Evolutionary conservation across 2,888 invertebrate genomes (phyloP).

Genomic region (Sylvicola cinctus): DNA sequence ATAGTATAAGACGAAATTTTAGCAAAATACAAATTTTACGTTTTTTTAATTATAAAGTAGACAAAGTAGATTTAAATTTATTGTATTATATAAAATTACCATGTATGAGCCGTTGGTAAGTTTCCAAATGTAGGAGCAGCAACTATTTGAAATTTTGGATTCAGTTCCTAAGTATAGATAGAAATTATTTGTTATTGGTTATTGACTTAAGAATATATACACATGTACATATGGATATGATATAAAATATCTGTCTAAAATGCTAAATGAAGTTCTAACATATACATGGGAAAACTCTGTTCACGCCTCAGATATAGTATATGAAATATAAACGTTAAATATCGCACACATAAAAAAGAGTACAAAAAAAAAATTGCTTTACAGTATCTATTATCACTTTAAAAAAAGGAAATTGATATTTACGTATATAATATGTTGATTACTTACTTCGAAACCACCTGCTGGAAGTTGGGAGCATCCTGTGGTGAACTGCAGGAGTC

Average conservation of each 20-base stretch:
- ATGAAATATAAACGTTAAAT: slow-evolving; percentile 1
- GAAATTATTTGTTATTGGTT: too few relatives aligned
- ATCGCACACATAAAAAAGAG: too few relatives aligned
- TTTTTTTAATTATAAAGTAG: too few relatives aligned
- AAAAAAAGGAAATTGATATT: background rate
- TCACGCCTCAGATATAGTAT: too few relatives aligned
- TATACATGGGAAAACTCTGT: too few relatives aligned
- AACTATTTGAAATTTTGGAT: slow-evolving; percentile 81
- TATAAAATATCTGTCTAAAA: too few relatives aligned
- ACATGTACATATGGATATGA: too few relatives aligned
- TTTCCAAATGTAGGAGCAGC: slow-evolving; percentile 78
- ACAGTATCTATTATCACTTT: too few relatives aligned
- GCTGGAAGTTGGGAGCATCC: slow-evolving; percentile 83
- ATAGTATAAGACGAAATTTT: slow-evolving; percentile 6
- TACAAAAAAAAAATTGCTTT: background rate
- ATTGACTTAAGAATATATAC: too few relatives aligned
- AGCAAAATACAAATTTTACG: slow-evolving; percentile 14
- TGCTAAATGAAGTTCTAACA: too few relatives aligned
- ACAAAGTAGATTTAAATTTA: too few relatives aligned
- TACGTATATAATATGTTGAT: background rate
- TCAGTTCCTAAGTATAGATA: slow-evolving; percentile 38
- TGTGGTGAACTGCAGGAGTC: slow-evolving; percentile 80
- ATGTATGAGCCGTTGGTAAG: slow-evolving; percentile 85
- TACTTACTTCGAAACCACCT: slow-evolving; percentile 51
- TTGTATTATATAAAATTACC: slow-evolving; percentile 30